A percentile compares a stretch with the other conserved stretches of the same genome.
These are phyloP conservation scores for Acrocyrtus sp. DNA, from an alignment of 2,888 invertebrate genomes.

Conservation along the genomic window DNA sequence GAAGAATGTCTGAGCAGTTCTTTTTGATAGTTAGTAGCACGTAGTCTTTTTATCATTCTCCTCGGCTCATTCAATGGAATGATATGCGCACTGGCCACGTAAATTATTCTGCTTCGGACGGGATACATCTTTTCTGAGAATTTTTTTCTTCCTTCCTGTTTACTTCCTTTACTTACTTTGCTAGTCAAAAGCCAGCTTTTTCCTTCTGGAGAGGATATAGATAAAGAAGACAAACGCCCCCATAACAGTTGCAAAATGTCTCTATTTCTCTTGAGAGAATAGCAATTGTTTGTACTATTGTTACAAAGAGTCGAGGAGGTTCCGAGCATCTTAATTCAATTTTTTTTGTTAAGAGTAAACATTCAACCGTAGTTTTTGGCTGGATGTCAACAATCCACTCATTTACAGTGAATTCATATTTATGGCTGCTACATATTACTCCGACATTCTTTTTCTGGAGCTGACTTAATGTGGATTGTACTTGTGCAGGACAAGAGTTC, in stretches of 20 bases:
- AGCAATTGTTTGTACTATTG: background rate
- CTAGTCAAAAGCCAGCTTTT: too few relatives aligned
- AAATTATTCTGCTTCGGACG: slow-evolving; percentile 17
- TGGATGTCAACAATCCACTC: slow-evolving; percentile 25
- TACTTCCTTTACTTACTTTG: too few relatives aligned
- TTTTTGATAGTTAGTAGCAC: too few relatives aligned
- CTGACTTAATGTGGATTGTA: too few relatives aligned
- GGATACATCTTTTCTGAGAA: slow-evolving; percentile 8
- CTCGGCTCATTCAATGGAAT: too few relatives aligned
- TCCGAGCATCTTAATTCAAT: slow-evolving; percentile 35
- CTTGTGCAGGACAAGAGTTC: too few relatives aligned
- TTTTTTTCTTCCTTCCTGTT: background rate
- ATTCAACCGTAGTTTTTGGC: slow-evolving; percentile 21
- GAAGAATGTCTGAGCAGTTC: too few relatives aligned
- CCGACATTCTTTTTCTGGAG: too few relatives aligned
- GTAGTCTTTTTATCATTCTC: too few relatives aligned
- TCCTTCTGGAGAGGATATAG: background rate
- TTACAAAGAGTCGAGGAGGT: slow-evolving; percentile 5
- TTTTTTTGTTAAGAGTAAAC: slow-evolving; percentile 19
- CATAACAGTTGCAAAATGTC: too few relatives aligned
- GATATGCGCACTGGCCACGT: slow-evolving; percentile 26
- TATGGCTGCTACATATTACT: too few relatives aligned
- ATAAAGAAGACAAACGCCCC: background rate
- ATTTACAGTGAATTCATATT: too few relatives aligned
- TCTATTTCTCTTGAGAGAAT: background rate